phyloP scores from a whole-genome alignment of 2,113 vertebrate genomes.

The Myodes glareolus region DNA sequence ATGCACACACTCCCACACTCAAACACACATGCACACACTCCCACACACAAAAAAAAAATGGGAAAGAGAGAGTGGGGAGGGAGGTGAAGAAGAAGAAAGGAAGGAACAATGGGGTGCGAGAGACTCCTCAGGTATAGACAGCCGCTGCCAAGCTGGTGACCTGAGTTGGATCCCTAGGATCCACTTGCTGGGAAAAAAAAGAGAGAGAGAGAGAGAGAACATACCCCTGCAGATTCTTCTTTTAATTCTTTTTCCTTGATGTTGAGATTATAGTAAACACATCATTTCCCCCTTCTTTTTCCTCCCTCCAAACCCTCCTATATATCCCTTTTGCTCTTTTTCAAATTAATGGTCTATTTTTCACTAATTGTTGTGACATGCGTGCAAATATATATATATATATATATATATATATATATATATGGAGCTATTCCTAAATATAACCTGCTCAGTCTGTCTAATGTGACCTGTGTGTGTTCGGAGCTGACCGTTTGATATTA shows the following conservation, averaged over 20 bases:
- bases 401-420: neutral
- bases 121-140: neutral
- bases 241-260: neutral
- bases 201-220: neutral
- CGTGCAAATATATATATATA: neutral
- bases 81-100: neutral
- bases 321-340: neutral
- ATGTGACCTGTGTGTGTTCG: neutral
- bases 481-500: neutral
- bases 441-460: neutral
- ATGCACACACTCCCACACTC: too few relatives aligned
- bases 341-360: neutral
- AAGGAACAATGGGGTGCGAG: neutral
- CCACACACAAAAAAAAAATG: neutral
- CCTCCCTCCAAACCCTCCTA: neutral
- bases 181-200: neutral
- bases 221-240: neutral
- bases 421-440: neutral
- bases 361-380: neutral
- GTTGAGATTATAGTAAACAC: neutral
- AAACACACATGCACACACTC: too few relatives aligned
- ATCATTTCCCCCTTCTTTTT: neutral
- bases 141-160: neutral
- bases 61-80: neutral
- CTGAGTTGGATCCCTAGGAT: neutral